Base-by-base conservation (phyloP, 1,140 invertebrate genomes). In the Drosophila cardini region DNA sequence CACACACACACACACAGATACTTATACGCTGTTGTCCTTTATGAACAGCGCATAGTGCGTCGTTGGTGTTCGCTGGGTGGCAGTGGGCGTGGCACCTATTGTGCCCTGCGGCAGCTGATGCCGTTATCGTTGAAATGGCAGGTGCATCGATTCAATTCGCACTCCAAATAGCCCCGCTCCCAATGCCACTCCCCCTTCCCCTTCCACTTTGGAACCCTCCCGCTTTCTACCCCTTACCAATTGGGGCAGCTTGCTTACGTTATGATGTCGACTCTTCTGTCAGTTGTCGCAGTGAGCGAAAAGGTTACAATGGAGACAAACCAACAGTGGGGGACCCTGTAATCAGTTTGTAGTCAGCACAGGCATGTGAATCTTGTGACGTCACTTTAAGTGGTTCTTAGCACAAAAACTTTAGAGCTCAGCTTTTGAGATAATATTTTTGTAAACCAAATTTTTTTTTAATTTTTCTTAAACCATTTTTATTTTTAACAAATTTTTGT, bases 101-200 rank as follows among this genome's bases (percentile, higher is more conserved):
- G 8, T 7, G 2, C 32, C 63, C 55, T 30, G 62, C 11, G 15
- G 50, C 52, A 43, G n/a, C 52, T 55, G 42, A 34, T 53, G 58
- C 58, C 56, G 50, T 52, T 52, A 26, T 52, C 30, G 36, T 32
- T n/a, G n/a, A 16, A 13, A 36, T 61, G 65, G 38, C 52, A 74
- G 42, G 15, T 61, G 50, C 46, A 34, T 40, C 32, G 38, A 60
- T 60, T 53, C 65, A 52, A 61, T 36, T 50, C 16, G 18, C 52
- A 55, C 45, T 32, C 21, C 36, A 45, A 48, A 26, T 34, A 34
- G 18, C 18, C 11, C 15, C 11, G 2, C 13, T 36, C 11, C 6
- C 15, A 11, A 6, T 0, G 13, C n/a, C 40, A 42, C 40, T 13
- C 4, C 11, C 1, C 40, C 7, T 13, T 8, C 13, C 13, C 2